phyloP scores from a whole-genome alignment of 2,113 vertebrate genomes.

The Hippocampus mohnikei region DNA sequence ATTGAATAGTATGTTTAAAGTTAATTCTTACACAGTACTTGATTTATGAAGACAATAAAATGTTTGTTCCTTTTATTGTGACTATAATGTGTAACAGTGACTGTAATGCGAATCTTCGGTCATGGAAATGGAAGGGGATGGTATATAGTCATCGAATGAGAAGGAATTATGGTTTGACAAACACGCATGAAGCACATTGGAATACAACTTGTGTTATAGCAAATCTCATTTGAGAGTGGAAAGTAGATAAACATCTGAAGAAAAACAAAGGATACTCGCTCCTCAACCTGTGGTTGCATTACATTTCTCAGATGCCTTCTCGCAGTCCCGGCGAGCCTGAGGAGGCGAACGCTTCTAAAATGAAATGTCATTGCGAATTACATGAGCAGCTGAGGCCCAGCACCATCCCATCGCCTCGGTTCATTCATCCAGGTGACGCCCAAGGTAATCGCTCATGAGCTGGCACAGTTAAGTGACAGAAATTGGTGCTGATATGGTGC shows the following conservation, averaged over 20 bases:
- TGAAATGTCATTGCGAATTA: conserved; percentile 95
- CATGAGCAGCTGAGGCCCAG: conserved; percentile 71
- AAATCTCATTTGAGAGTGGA: conserved; percentile 31
- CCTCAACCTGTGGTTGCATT: conserved; percentile 70
- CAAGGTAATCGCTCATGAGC: conserved; percentile 85
- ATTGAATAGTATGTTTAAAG: too few relatives aligned
- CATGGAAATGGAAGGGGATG: too few relatives aligned
- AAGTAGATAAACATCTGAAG: conserved; percentile 11
- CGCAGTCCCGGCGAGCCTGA: conserved; percentile 22
- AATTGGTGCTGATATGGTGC: conserved; percentile 85
- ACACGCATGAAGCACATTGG: conserved; percentile 2
- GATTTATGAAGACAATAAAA: too few relatives aligned
- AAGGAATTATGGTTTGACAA: neutral
- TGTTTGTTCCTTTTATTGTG: too few relatives aligned
- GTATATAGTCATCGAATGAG: too few relatives aligned
- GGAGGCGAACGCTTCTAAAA: conserved; percentile 78
- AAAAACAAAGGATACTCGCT: conserved; percentile 69
- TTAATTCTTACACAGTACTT: too few relatives aligned
- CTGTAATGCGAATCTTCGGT: too few relatives aligned
- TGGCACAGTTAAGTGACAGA: conserved; percentile 75
- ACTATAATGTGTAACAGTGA: too few relatives aligned
- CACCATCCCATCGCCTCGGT: conserved; percentile 73
- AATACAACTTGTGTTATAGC: conserved; percentile 18
- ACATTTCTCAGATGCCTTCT: conserved; percentile 53
- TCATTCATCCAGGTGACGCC: conserved; percentile 78